These are phyloP conservation scores for Chionodraco myersi DNA, from an alignment of 2,113 vertebrate genomes.

Conservation along the genomic window DNA sequence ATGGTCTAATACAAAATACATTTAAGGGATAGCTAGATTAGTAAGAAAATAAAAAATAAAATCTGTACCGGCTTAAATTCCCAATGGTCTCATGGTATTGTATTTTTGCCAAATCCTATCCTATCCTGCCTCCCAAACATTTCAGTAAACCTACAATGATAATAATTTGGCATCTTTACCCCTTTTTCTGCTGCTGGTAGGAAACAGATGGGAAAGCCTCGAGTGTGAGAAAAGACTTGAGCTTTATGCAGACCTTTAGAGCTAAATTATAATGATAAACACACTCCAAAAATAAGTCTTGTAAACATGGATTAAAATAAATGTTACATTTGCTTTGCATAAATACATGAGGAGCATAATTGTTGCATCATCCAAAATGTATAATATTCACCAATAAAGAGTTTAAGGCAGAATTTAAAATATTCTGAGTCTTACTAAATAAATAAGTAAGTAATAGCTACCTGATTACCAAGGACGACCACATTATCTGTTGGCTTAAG, in stretches of 20 bases:
- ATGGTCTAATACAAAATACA: background rate
- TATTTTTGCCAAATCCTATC: background rate
- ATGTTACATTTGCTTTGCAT: constrained; percentile 22
- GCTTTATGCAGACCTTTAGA: constrained; percentile 28
- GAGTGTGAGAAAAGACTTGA: constrained; percentile 34
- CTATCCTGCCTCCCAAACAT: background rate
- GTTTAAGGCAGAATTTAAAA: background rate
- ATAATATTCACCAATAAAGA: background rate
- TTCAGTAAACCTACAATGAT: background rate
- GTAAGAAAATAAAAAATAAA: background rate
- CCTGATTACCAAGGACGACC: background rate
- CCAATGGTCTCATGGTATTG: background rate
- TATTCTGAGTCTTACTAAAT: background rate
- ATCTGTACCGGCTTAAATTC: background rate
- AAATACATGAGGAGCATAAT: background rate
- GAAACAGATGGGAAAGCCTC: constrained; percentile 51
- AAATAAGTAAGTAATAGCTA: background rate
- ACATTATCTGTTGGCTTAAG: background rate
- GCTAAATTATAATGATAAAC: constrained; percentile 37
- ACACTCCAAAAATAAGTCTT: constrained; percentile 18
- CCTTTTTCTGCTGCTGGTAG: constrained; percentile 21
- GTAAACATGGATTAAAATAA: constrained; percentile 30
- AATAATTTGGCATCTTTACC: constrained; percentile 27
- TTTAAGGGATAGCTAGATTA: background rate
- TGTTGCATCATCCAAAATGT: background rate